These are phyloP conservation scores for Axinella damicornis DNA, from an alignment of 37 sponge, comb jelly and placozoan species.

Conservation along the genomic window DNA sequence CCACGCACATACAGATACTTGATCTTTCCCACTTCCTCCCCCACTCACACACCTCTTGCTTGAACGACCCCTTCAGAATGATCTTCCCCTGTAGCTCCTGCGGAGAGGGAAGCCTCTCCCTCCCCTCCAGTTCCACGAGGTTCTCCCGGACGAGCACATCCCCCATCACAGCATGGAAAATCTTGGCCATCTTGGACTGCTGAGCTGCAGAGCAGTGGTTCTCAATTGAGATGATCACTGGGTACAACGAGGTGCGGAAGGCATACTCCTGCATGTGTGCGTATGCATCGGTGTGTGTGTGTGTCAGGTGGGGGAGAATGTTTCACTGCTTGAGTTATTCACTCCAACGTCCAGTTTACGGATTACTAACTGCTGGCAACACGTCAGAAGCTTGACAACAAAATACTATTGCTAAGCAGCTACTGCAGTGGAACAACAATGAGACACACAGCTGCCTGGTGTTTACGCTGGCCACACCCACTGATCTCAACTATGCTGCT, in stretches of 20 bases:
- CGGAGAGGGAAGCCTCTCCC: conserved; percentile 74
- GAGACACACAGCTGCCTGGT: too few species aligned
- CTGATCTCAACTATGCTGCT: neutral
- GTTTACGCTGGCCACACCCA: neutral
- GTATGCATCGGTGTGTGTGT: neutral
- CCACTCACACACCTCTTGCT: too few species aligned
- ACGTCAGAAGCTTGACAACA: too few species aligned
- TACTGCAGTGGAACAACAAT: too few species aligned
- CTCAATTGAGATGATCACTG: conserved; percentile 85
- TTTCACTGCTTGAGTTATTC: too few species aligned
- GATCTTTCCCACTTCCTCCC: neutral
- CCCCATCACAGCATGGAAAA: conserved; percentile 45
- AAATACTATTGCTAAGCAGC: too few species aligned
- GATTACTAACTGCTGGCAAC: too few species aligned
- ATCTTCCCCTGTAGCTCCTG: conserved; percentile 76
- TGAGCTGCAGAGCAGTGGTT: conserved; percentile 75
- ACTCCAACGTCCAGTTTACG: too few species aligned
- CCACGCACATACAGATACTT: neutral
- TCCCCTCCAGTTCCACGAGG: conserved; percentile 53
- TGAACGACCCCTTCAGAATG: conserved; percentile 73
- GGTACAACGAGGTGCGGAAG: conserved; percentile 66
- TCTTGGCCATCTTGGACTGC: conserved; percentile 70
- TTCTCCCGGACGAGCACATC: conserved; percentile 52
- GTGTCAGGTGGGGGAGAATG: too few species aligned
- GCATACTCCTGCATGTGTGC: conserved; percentile 72